phyloP scores from a whole-genome alignment of 2,113 vertebrate species.

The Eulemur rufifrons region DNA sequence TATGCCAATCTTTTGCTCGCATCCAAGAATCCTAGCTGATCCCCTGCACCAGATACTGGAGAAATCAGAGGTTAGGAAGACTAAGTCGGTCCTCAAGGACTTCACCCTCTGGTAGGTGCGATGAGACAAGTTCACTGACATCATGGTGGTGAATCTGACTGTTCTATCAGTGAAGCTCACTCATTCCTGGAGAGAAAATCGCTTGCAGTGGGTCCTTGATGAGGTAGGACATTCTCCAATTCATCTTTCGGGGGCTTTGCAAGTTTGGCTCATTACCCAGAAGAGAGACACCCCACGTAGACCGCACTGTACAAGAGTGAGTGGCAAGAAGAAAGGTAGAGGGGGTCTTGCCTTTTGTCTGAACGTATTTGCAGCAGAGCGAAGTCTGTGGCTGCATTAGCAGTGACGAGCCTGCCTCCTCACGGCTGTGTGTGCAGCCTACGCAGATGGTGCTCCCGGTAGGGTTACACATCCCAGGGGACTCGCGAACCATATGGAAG shows the following conservation, averaged over 20 bases:
- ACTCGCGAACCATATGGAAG: slow-evolving; percentile 57
- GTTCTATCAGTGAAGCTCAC: background rate
- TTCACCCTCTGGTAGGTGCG: background rate
- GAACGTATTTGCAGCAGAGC: background rate
- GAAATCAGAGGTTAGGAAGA: background rate
- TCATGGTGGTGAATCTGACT: accelerated
- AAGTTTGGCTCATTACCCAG: background rate
- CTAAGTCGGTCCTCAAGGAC: background rate
- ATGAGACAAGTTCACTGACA: too few relatives aligned
- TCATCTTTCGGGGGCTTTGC: background rate
- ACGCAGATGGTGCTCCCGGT: slow-evolving; percentile 68
- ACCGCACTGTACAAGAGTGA: background rate
- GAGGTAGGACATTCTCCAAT: background rate
- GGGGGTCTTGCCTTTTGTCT: background rate
- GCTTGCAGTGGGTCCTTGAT: too few relatives aligned
- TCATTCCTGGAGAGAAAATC: background rate
- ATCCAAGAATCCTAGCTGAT: background rate
- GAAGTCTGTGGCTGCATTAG: background rate
- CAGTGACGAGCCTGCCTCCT: background rate
- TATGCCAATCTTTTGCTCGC: accelerated
- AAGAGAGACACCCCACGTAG: background rate
- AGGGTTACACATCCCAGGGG: slow-evolving; percentile 54
- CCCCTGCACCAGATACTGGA: too few relatives aligned
- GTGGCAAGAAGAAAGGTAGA: background rate
- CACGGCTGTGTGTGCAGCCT: background rate